Base-by-base conservation (phyloP, 2,797 vertebrate genomes). In the Epinephelus awoara region DNA sequence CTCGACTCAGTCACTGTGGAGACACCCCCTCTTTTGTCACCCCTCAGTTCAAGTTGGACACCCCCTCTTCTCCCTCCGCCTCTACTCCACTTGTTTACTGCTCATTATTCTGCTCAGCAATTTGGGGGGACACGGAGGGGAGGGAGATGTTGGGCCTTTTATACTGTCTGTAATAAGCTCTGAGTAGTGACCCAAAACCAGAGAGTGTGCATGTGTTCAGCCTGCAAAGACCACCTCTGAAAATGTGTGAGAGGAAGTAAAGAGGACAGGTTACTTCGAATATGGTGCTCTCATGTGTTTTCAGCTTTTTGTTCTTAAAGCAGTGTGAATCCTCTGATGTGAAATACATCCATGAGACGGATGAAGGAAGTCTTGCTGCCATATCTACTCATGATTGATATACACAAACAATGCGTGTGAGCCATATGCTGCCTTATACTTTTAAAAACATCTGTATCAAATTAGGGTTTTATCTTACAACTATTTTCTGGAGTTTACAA, bases 81-180 rank as follows among this genome's bases (percentile, higher is more conserved):
- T 57, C 81, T 62, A 4, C 77, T 81, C 85, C 72, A 27, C 88
- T 85, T 92, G 91, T 94, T 94, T 94, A 90, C 92, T 88, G 89
- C 85, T 93, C 91, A 92, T 93, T 94, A 94, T 93, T 92, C 89
- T 82, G 77, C 62, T 79, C 81, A 82, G 79, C 67, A 40, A 85
- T 89, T 77, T 64, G 67, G 76, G 72, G 80, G 75, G 58, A 75
- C 65, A 9, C 77, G 9, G 54, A 87, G 19, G 80, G 86, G 85
- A 61, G 75, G 69, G 83, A 69, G 71, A 67, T 29, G 74, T 50
- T 62, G 62, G 67, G 69, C 59, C 80, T 83, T 86, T 92, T 81
- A 82, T 85, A 23, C 29, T 59, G 69, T 82, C 76, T 70, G 73
- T 56, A 87, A 85, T 67, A 55, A 74, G 66, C 69, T 68, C 50